Percentiles rank a stretch among this genome's conserved stretches.
Conservation (phyloP, 1,140 invertebrate genomes). For the Pogonus chalceus region DNA sequence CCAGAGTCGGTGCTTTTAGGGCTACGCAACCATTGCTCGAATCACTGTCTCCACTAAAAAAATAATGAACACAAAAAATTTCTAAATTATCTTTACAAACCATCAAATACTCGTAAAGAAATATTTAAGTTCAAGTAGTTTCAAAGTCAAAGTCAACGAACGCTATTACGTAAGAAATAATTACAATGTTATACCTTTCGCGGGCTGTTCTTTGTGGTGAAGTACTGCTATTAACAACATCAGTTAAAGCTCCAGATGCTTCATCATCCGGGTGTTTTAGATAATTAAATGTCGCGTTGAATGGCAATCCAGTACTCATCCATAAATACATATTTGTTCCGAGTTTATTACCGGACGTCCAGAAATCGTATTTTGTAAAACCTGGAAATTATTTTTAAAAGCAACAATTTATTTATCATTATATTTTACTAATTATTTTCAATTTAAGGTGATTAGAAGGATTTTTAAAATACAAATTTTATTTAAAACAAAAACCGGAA, state of each 20-base stretch:
- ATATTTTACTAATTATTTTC: too few relatives aligned
- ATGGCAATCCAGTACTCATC: constrained; percentile 80
- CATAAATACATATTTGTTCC: constrained; percentile 79
- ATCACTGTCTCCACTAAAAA: constrained; percentile 45
- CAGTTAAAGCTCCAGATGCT: constrained; percentile 33
- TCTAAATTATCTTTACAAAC: constrained; percentile 1
- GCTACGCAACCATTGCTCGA: constrained; percentile 62
- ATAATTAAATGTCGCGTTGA: constrained; percentile 78
- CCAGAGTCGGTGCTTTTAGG: constrained; percentile 59
- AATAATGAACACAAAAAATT: constrained; percentile 12
- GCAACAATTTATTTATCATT: background rate
- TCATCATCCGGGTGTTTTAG: constrained; percentile 42
- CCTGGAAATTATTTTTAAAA: too few relatives aligned
- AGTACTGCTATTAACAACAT: constrained; percentile 52
- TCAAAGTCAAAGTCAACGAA: too few relatives aligned
- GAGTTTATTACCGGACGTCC: constrained; percentile 79
- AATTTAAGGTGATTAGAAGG: too few relatives aligned
- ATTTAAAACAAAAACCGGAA: too few relatives aligned
- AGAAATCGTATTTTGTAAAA: constrained; percentile 73
- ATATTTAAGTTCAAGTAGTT: too few relatives aligned
- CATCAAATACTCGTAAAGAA: constrained; percentile 15
- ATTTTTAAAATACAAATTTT: too few relatives aligned
- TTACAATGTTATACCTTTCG: constrained; percentile 67
- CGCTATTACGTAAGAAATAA: too few relatives aligned
- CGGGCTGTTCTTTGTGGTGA: constrained; percentile 63